phyloP scores from a whole-genome alignment of 2,888 invertebrate genomes.

The Anorthoa munda region DNA sequence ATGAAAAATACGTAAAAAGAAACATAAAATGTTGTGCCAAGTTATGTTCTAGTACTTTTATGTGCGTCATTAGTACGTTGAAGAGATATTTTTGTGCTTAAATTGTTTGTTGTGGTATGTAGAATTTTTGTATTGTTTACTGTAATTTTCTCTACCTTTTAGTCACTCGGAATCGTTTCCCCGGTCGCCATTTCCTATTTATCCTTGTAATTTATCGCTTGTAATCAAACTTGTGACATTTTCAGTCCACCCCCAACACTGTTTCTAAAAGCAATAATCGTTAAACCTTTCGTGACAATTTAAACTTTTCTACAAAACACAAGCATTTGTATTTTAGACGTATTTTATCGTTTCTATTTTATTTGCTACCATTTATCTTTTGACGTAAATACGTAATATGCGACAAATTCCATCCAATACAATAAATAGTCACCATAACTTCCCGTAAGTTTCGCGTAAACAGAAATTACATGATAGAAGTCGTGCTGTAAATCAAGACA shows the following conservation, averaged over 20 bases:
- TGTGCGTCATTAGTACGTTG: slow-evolving; percentile 30
- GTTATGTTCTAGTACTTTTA: slow-evolving; percentile 47
- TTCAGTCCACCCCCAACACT: slow-evolving; percentile 1
- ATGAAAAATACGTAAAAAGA: slow-evolving; percentile 55
- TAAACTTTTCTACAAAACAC: slow-evolving; percentile 47
- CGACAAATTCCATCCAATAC: slow-evolving; percentile 30
- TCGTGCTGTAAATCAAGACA: slow-evolving; percentile 47
- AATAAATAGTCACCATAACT: slow-evolving; percentile 27
- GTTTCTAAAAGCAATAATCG: slow-evolving; percentile 36
- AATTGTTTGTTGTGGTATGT: neutral
- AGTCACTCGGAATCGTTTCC: neutral
- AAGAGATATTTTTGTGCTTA: neutral
- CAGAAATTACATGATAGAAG: slow-evolving; percentile 39
- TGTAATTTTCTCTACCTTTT: neutral
- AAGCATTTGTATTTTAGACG: slow-evolving; percentile 27
- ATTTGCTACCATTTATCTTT: slow-evolving; percentile 39
- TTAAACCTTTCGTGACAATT: slow-evolving; percentile 53
- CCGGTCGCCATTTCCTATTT: neutral
- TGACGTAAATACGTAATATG: slow-evolving; percentile 33
- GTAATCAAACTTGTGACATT: slow-evolving; percentile 25
- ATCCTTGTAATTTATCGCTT: slow-evolving; percentile 13
- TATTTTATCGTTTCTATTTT: slow-evolving; percentile 51
- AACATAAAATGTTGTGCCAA: slow-evolving; percentile 40
- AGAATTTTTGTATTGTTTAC: neutral
- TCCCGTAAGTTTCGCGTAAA: slow-evolving; percentile 23